A percentile compares a stretch with the other conserved stretches of the same genome.
phyloP scores from a whole-genome alignment of 2,113 vertebrate species.

The Rattus norvegicus region GRCr8 NC_086026.1:52574001-52574500 shows the following conservation, averaged over 20 bases:
- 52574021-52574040: background rate
- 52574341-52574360: background rate
- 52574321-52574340: background rate
- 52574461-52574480: background rate
- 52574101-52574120: background rate
- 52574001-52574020: background rate
- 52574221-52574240: conserved; percentile 28
- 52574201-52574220: background rate
- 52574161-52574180: background rate
- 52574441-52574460: too few species aligned
- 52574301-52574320: background rate
- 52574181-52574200: background rate
- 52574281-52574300: background rate
- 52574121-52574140: background rate
- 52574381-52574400: background rate
- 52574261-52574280: conserved; percentile 19
- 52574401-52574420: background rate
- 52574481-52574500: background rate
- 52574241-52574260: conserved; percentile 4
- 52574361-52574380: background rate
- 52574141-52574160: conserved; percentile 56
- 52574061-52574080: background rate
- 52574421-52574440: background rate
- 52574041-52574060: background rate
- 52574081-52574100: background rate